Evolutionary conservation across 2,113 vertebrate species (phyloP).

Genomic region (Tachysurus vachellii): DNA sequence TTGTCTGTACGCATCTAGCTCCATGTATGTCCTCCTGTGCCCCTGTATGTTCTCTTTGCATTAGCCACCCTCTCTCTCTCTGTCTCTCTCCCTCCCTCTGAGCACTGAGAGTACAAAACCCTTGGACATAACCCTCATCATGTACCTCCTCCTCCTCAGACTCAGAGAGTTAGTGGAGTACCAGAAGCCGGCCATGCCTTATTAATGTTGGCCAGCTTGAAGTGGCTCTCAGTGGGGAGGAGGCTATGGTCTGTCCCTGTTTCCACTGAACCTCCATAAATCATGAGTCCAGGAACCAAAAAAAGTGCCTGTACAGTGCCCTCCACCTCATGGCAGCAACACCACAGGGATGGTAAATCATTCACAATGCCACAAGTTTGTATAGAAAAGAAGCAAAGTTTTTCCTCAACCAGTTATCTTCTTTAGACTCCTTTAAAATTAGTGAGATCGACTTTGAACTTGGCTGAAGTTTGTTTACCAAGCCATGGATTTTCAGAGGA

Average conservation of each 20-base stretch:
- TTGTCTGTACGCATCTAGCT: not conserved
- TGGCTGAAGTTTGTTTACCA: not conserved
- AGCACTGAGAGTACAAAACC: not conserved
- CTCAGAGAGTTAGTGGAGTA: conserved; percentile 20
- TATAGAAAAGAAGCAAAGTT: conserved; percentile 16
- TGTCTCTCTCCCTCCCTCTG: not conserved
- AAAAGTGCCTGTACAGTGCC: not conserved
- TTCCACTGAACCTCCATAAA: conserved; percentile 49
- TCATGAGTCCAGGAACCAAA: conserved; percentile 41
- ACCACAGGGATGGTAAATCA: conserved; percentile 45
- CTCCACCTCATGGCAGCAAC: conserved; percentile 23
- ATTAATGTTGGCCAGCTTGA: conserved; percentile 50
- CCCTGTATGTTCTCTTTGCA: conserved; percentile 6
- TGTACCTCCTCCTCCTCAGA: conserved; percentile 19
- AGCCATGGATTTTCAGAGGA: not conserved
- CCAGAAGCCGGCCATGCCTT: conserved; percentile 42
- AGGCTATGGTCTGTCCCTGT: conserved; percentile 34
- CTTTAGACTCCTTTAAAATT: not conserved
- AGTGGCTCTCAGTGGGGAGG: conserved; percentile 44
- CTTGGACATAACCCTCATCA: conserved; percentile 3
- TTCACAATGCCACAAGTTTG: conserved; percentile 38
- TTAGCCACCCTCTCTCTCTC: conserved; percentile 11
- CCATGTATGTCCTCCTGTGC: conserved; percentile 26
- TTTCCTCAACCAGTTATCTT: not conserved
- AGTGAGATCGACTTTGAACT: not conserved